Evolutionary conservation across 2,888 invertebrate species (phyloP).

Genomic region (Sminthurinus aureus): DNA sequence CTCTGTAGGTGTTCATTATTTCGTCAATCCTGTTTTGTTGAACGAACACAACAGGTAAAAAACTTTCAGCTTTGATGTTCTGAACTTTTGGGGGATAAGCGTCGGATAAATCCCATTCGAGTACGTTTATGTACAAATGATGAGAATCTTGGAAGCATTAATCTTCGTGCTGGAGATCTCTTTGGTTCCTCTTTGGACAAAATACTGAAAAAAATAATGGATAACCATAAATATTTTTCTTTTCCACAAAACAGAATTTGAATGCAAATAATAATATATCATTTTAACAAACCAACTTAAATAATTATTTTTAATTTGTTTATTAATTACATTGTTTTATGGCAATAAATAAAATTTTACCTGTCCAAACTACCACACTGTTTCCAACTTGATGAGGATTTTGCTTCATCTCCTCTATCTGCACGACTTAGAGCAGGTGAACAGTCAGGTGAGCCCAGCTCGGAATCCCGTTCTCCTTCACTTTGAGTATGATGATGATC

Average conservation of each 20-base stretch:
- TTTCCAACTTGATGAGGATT: constrained; percentile 47
- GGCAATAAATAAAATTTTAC: background rate
- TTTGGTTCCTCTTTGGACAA: constrained; percentile 56
- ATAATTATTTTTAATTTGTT: background rate
- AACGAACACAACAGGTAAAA: constrained; percentile 3
- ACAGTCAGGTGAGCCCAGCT: constrained; percentile 51
- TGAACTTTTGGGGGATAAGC: constrained; percentile 51
- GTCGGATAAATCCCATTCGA: constrained; percentile 56
- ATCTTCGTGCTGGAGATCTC: constrained; percentile 54
- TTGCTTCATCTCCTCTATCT: constrained; percentile 24
- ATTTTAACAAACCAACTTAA: background rate
- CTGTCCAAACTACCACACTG: constrained; percentile 57
- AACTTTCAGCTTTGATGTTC: constrained; percentile 39
- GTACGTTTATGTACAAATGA: constrained; percentile 58
- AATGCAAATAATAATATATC: too few species aligned
- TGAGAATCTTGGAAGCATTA: constrained; percentile 58
- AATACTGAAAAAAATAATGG: constrained; percentile 43
- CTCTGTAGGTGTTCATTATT: background rate
- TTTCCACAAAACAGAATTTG: too few species aligned
- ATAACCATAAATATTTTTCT: too few species aligned
- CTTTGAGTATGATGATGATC: constrained; percentile 36
- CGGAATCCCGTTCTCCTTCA: constrained; percentile 47
- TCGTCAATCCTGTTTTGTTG: constrained; percentile 8
- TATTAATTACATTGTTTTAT: background rate
- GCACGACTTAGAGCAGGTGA: constrained; percentile 55